These are phyloP conservation scores for Zeuzera pyrina DNA, from an alignment of 2,888 invertebrate species.

Conservation along the genomic window DNA sequence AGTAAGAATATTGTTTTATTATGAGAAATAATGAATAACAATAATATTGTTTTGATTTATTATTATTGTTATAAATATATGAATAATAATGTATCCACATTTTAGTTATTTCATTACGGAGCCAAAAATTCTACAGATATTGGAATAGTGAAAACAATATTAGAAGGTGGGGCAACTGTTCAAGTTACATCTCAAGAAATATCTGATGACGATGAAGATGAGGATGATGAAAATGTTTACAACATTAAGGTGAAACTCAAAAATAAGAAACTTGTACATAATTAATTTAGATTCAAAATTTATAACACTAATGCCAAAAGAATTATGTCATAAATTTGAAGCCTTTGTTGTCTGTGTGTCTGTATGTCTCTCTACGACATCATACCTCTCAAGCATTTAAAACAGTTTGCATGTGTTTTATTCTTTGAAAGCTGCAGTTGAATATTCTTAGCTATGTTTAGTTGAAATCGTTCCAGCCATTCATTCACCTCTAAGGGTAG, in stretches of 20 bases:
- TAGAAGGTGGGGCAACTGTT: slow-evolving; percentile 50
- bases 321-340: no score
- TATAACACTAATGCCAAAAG: no score
- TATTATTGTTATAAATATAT: not conserved
- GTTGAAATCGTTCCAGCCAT: no score
- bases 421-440: no score
- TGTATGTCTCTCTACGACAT: no score
- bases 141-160: slow-evolving; percentile 34
- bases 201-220: slow-evolving; percentile 47
- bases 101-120: slow-evolving; percentile 4
- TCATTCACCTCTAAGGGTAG: no score
- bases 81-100: slow-evolving; percentile 3
- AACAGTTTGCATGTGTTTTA: no score
- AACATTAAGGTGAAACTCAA: slow-evolving; percentile 44
- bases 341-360: no score
- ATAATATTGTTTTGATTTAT: not conserved
- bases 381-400: no score
- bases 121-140: slow-evolving; percentile 1
- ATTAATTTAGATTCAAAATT: no score
- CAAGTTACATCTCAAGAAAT: slow-evolving; percentile 48
- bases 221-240: slow-evolving; percentile 46
- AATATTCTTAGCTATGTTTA: no score
- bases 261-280: no score
- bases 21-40: not conserved
- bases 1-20: slow-evolving; percentile 29